Evolutionary conservation across 2,113 vertebrate genomes (phyloP), one percentile per base, ranked within the genome.

Genomic region (Strix uralensis): DNA sequence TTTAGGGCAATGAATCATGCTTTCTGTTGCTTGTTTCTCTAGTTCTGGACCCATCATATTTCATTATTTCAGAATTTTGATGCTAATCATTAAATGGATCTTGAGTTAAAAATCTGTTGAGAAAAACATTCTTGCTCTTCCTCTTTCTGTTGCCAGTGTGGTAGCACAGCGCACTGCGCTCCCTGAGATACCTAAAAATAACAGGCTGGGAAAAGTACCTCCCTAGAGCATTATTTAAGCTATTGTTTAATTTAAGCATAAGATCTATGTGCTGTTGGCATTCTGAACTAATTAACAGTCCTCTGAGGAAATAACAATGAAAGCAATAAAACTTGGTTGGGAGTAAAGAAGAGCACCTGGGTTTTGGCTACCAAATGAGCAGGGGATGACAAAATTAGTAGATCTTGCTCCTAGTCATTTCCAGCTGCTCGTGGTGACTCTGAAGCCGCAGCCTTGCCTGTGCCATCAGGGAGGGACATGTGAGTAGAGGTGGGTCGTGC

Each of bases 161-260:
- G 81, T 54, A 73, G 81, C 92, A 57, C 38, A 63, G 65, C 19
- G 11, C 72, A 16, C 36, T 34, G 8, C 5, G 2, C 86, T 95
- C 94, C 78, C 91, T 1, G 6, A 63, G 71, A 38, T 51, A 27
- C 93, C 96, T 97, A 97, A 97, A 97, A 95, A 97, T 96, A 97
- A 92, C 94, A 86, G 78, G 52, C 93, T 94, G 86, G 94, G 87
- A 95, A 87, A 94, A 94, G 80, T 51, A 79, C 87, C 74, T 97
- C 95, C 95, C 92, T 29, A 15, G 88, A 79, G 94, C 91, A 62
- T 95, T 94, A 80, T 87, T 97, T 70, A 90, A 94, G 90, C 92
- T 89, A 95, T 96, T 96, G 95, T 95, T 97, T 96, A 96, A 95
- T 96, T 93, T 96, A 79, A 92, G 90, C 81, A 52, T 69, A 69